Evolutionary conservation across 2,888 invertebrate genomes (phyloP), one percentile per base, ranked within the genome.

Genomic region (Silvanus unidentatus): DNA sequence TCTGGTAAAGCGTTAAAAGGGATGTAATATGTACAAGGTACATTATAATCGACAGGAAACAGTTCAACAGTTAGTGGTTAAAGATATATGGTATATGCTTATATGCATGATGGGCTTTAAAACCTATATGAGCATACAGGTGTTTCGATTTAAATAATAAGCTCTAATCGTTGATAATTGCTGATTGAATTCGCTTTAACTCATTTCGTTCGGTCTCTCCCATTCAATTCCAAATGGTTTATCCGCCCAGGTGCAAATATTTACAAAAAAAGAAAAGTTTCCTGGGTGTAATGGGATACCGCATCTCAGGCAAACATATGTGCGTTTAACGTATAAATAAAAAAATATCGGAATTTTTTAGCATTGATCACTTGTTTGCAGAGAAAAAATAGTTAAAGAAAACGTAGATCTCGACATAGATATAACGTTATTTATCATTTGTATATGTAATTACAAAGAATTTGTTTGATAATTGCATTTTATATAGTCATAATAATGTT

Each of bases 141-240:
- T 55, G 53, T 51, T 49, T 47, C 37, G 37, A 30, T 22, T 36
- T 39, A 8, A 16, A 43, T 43, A 32, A 28, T 34, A 29, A 16
- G 14, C 8, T 22, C 36, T 46, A 47, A 49, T 47, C 41, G 44
- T 32, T 39, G 42, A 45, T 48, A 45, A 50, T 50, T 50, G 48
- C 36, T 45, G 47, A 50, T 50, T 50, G 48, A 44, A 45, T 48
- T 40, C 40, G 40, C 34, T 38, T n/a, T 32, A 32, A 40, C 39
- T 46, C 39, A 39, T 43, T 41, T 44, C 16, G 3, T 37, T 37
- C 16, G 15, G 10, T 37, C n/a, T n/a, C n/a, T n/a, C n/a, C n/a
- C n/a, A n/a, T n/a, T n/a, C n/a, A n/a, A n/a, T 12, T 32, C n/a
- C 6, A 32, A 32, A 32, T 12, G 10, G 11, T 12, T n/a, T 32